Conservation (phyloP, 2,888 invertebrate species). For the Euphydryas editha region DNA sequence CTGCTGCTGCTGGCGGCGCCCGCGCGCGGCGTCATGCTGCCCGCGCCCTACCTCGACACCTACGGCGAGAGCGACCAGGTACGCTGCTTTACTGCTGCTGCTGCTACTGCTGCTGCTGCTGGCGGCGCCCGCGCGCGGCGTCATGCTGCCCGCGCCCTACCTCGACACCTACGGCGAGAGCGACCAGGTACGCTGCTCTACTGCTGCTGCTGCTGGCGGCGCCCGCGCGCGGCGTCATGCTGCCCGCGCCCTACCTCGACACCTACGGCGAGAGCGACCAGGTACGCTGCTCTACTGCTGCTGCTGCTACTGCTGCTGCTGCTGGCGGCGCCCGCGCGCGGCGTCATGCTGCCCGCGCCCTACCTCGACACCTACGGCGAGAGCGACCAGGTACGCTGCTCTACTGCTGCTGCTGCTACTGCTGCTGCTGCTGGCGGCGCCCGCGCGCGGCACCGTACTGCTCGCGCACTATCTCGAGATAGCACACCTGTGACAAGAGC, state of each 20-base stretch:
- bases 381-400: conserved; percentile 75
- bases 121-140: conserved; percentile 92
- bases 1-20: conserved; percentile 93
- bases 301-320: conserved; percentile 85
- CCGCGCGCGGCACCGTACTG: conserved; percentile 97
- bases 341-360: conserved; percentile 96
- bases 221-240: conserved; percentile 96
- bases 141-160: conserved; percentile 98
- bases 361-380: conserved; percentile 99
- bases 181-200: conserved; percentile 43
- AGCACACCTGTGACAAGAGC: conserved; percentile 98
- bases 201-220: conserved; percentile 43
- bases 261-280: conserved; percentile 95
- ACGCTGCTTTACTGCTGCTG: background rate
- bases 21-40: conserved; percentile 93
- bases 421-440: conserved; percentile 49
- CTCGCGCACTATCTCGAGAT: conserved; percentile 99
- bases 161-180: conserved; percentile 99
- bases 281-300: background rate
- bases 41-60: conserved; percentile 97
- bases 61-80: conserved; percentile 93
- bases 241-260: conserved; percentile 97
- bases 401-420: background rate
- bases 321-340: conserved; percentile 91
- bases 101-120: too few species aligned